phyloP scores from a whole-genome alignment of 2,888 invertebrate genomes.

The Lepidochitona cinerea region DNA sequence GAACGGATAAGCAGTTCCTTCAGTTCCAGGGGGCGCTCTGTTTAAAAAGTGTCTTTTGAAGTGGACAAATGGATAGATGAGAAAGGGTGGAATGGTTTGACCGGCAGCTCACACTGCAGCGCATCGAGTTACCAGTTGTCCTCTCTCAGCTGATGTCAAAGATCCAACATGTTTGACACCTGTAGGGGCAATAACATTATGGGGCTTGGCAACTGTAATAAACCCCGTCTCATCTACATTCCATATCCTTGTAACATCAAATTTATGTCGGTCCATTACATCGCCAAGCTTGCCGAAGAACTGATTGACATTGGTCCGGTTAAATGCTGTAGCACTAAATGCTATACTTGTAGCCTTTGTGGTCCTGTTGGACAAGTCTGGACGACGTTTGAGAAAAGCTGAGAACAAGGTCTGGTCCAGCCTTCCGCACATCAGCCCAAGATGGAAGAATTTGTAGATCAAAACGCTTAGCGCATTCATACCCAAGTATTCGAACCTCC shows the following conservation, averaged over 20 bases:
- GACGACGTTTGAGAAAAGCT: constrained; percentile 16
- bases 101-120: constrained; percentile 22
- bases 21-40: no score
- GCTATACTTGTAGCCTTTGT: no score
- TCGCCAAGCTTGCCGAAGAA: no score
- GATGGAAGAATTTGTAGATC: no score
- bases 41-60: no score
- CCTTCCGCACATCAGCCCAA: background rate
- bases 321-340: no score
- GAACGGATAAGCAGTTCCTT: no score
- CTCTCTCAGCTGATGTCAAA: constrained; percentile 25
- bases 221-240: constrained; percentile 34
- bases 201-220: constrained; percentile 35
- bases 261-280: no score
- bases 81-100: constrained; percentile 16
- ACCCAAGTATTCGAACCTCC: no score
- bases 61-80: no score
- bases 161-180: constrained; percentile 12
- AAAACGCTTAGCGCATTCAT: no score
- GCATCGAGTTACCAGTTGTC: constrained; percentile 22
- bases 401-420: constrained; percentile 13
- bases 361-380: constrained; percentile 18
- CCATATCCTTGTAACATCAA: constrained; percentile 19
- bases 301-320: no score
- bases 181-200: constrained; percentile 13